Conservation (phyloP, 2,888 invertebrate species). For the Chironomus tentans region DNA sequence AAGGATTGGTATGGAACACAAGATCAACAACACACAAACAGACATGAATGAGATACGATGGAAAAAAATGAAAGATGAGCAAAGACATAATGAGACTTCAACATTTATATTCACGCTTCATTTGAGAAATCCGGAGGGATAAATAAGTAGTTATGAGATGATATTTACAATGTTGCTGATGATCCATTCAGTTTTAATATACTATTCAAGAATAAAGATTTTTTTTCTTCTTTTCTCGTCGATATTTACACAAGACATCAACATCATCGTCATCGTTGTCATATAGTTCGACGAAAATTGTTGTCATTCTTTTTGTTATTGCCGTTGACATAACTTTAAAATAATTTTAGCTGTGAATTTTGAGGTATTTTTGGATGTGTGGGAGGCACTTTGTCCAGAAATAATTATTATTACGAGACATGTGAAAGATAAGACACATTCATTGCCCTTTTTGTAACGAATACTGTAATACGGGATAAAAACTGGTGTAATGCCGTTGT, state of each 20-base stretch:
- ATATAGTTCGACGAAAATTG: not conserved
- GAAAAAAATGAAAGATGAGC: too few species aligned
- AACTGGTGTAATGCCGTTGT: too few species aligned
- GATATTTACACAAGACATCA: conserved; percentile 24
- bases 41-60: too few species aligned
- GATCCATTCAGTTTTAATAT: not conserved
- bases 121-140: not conserved
- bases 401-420: too few species aligned
- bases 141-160: not conserved
- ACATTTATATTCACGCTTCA: conserved; percentile 12
- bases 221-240: not conserved
- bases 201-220: not conserved
- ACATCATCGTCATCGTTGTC: not conserved
- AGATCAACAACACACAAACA: too few species aligned
- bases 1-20: too few species aligned
- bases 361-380: not conserved
- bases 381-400: too few species aligned
- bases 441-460: too few species aligned
- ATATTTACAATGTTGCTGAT: not conserved
- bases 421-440: too few species aligned
- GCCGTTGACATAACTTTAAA: not conserved
- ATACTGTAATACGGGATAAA: too few species aligned
- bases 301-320: conserved; percentile 9
- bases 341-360: not conserved
- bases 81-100: not conserved